phyloP scores from a whole-genome alignment of 1,140 invertebrate genomes.

The Drosophila hydei region DNA sequence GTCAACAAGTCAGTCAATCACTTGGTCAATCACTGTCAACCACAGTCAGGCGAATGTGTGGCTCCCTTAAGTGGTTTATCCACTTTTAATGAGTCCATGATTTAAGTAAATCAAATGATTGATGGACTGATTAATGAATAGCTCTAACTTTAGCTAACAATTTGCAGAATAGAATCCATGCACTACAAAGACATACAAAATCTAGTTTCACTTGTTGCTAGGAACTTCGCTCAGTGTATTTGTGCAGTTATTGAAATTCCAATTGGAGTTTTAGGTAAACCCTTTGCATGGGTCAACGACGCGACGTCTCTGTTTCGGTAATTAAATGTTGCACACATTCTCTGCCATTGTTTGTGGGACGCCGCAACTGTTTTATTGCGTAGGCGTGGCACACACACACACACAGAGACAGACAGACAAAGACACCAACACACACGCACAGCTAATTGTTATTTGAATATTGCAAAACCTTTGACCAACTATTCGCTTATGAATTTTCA shows the following conservation, averaged over 20 bases:
- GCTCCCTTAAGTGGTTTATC: no score
- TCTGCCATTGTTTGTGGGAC: constrained; percentile 28
- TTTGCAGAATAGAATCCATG: no score
- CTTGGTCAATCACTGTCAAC: no score
- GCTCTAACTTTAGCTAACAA: no score
- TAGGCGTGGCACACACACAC: constrained; percentile 23
- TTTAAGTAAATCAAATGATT: no score
- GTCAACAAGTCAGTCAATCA: no score
- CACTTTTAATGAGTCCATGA: no score
- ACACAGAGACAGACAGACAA: constrained; percentile 15
- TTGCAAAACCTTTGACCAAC: constrained; percentile 15
- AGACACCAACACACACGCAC: no score
- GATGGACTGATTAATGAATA: no score
- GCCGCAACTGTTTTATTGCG: constrained; percentile 34
- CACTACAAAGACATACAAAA: no score
- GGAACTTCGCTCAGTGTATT: constrained; percentile 27
- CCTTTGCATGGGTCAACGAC: constrained; percentile 51
- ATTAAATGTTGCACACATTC: constrained; percentile 59
- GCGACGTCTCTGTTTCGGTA: constrained; percentile 43
- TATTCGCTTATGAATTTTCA: constrained; percentile 61
- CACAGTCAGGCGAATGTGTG: no score
- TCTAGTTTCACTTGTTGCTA: neutral
- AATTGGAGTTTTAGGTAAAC: constrained; percentile 31
- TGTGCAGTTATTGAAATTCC: constrained; percentile 27
- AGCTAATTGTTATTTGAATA: constrained; percentile 56